Evolutionary conservation across 2,113 vertebrate genomes (phyloP), one percentile per base, ranked within the genome.

Genomic region (Lagenorhynchus albirostris): DNA sequence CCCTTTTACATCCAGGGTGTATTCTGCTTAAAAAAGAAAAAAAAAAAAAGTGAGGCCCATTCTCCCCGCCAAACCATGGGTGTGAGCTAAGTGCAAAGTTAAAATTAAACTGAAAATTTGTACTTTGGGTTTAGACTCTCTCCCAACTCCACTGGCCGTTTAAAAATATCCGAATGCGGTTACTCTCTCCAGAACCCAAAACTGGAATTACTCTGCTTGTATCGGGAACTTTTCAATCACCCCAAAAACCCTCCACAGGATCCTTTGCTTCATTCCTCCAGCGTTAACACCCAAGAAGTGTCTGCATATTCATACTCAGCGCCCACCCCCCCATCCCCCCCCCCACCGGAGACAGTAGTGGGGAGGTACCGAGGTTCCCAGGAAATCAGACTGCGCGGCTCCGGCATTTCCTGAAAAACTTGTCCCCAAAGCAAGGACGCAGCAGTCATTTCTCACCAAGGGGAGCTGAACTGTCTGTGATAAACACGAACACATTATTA

Each of bases 61-160:
- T 95, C 91, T 55, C 91, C 83, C 44, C 77, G 97, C 97, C 97
- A 97, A 97, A 93, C 95, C 93, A 96, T 89, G 96, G 96, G 97
- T 97, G 95, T 95, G 96, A 97, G 95, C 70, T 71, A 97, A 96
- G 89, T 87, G 77, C 95, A 95, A 95, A 96, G 98, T 98, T 97
- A 98, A 97, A 97, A 97, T 98, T 98, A 98, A 97, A 97, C 97
- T 74, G 94, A 92, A 98, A 96, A 97, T 97, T 77, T 98, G 97
- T 97, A 97, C 97, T 97, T 98, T 90, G 94, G 96, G 94, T 94
- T 96, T 89, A 94, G 90, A 85, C 31, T 47, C 62, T 53, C 87
- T 93, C 96, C 94, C 92, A 68, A 44, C 41, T 50, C 68, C 90
- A 96, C 93, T 13, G 67, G 86, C 89, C 81, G 63, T 85, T 95